phyloP scores from a whole-genome alignment of 2,888 invertebrate species.

The Saturnia japonica region DNA sequence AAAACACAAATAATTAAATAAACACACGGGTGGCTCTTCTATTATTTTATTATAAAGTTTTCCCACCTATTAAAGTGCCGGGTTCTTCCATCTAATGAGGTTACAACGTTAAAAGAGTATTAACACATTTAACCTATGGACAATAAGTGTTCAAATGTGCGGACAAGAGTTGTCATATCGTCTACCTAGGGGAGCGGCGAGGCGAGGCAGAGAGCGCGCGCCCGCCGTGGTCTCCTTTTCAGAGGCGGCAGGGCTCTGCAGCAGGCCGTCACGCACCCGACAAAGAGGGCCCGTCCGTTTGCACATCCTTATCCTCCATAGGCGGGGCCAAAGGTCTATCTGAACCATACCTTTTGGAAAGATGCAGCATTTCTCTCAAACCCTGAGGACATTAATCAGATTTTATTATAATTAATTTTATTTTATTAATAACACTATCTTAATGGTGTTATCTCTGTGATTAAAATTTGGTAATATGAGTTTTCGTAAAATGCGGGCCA shows the following conservation, averaged over 20 bases:
- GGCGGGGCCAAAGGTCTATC: conserved; percentile 73
- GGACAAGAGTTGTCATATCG: conserved; percentile 43
- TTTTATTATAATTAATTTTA: no score
- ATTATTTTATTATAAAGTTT: conserved; percentile 3
- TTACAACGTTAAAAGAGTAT: conserved; percentile 9
- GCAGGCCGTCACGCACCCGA: conserved; percentile 71
- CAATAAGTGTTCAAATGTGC: conserved; percentile 37
- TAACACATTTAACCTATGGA: conserved; percentile 4
- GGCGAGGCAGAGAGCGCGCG: conserved; percentile 30
- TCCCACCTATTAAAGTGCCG: background rate
- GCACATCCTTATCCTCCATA: conserved; percentile 88
- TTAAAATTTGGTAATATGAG: no score
- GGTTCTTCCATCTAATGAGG: conserved; percentile 4
- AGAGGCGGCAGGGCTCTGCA: conserved; percentile 53
- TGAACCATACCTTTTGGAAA: conserved; percentile 89
- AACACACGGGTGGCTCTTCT: background rate
- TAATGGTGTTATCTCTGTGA: no score
- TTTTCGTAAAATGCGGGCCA: no score
- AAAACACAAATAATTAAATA: conserved; percentile 4
- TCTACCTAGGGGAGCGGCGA: conserved; percentile 40
- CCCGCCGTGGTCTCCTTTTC: conserved; percentile 35
- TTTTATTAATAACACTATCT: no score
- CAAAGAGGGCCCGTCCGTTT: conserved; percentile 84
- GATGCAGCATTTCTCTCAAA: conserved; percentile 91
- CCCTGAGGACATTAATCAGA: conserved; percentile 75